Evolutionary conservation across 2,113 vertebrate species (phyloP).

Genomic region (Empidonax alnorum): DNA sequence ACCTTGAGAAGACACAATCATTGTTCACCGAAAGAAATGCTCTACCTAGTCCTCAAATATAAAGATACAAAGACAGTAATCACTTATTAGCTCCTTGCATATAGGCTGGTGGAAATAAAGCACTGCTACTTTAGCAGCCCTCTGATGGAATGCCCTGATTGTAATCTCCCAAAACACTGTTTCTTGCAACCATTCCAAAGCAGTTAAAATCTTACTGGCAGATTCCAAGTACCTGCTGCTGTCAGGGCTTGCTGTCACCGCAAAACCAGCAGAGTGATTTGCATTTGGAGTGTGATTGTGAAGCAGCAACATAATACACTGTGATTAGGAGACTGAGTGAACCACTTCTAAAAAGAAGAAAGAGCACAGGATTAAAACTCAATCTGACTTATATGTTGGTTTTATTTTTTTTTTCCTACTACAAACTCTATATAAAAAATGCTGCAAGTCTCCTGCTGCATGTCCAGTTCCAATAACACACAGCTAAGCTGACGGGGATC

Average conservation of each 20-base stretch:
- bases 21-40: neutral
- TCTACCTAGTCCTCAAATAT: conserved; percentile 21
- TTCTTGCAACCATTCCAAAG: conserved; percentile 18
- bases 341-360: conserved; percentile 7
- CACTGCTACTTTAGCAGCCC: neutral
- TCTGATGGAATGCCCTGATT: conserved; percentile 52
- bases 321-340: conserved; percentile 53
- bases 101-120: conserved; percentile 26
- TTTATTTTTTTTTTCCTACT: neutral
- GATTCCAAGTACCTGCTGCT: conserved; percentile 48
- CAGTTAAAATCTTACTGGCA: conserved; percentile 15
- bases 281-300: conserved; percentile 62
- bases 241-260: conserved; percentile 30
- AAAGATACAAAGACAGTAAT: conserved; percentile 45
- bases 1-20: conserved; percentile 32
- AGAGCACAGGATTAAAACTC: neutral
- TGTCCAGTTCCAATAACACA: neutral
- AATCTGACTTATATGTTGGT: neutral
- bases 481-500: neutral
- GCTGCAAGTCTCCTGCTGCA: neutral
- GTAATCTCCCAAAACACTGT: conserved; percentile 26
- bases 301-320: conserved; percentile 57
- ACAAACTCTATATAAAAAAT: neutral
- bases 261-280: conserved; percentile 35
- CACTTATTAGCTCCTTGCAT: conserved; percentile 42